A percentile compares a stretch with the other conserved stretches of the same genome.
These are phyloP conservation scores for Alloplasta piceator DNA, from an alignment of 2,888 invertebrate genomes.

Conservation along the genomic window DNA sequence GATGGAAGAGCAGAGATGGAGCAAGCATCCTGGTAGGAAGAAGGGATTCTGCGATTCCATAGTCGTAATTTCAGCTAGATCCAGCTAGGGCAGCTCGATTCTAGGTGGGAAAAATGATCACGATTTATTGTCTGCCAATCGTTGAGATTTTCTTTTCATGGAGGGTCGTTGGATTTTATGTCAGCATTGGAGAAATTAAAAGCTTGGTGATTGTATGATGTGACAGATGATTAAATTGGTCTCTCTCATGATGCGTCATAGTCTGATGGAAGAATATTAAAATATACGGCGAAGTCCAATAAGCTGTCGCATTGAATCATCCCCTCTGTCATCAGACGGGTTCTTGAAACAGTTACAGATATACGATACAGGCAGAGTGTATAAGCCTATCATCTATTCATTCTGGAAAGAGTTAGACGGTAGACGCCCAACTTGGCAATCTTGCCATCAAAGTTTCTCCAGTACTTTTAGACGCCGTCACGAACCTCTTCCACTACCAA, in stretches of 20 bases:
- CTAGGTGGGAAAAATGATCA: neutral
- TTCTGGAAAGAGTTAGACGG: constrained; percentile 21
- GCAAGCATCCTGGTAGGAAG: neutral
- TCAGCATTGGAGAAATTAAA: too few species aligned
- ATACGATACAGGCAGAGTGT: neutral
- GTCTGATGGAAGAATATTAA: too few species aligned
- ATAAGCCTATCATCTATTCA: constrained; percentile 16
- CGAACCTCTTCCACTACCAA: neutral
- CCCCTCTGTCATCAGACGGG: constrained; percentile 20
- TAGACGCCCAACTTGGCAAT: constrained; percentile 10
- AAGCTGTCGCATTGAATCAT: neutral
- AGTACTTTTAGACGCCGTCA: constrained; percentile 28
- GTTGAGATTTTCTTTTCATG: neutral
- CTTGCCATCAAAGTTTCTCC: constrained; percentile 23
- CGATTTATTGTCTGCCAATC: neutral
- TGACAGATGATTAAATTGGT: too few species aligned
- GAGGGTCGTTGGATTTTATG: too few species aligned
- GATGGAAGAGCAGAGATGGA: constrained; percentile 13
- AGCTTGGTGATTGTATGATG: too few species aligned
- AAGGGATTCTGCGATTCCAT: neutral
- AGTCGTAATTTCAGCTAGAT: neutral
- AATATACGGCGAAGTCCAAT: neutral
- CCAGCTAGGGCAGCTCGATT: neutral
- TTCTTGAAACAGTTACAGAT: neutral
- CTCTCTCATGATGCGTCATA: too few species aligned